A percentile compares a stretch with the other conserved stretches of the same genome.
phyloP scores from a whole-genome alignment of 2,888 invertebrate species.

The Nematopogon swammerdamellus region DNA sequence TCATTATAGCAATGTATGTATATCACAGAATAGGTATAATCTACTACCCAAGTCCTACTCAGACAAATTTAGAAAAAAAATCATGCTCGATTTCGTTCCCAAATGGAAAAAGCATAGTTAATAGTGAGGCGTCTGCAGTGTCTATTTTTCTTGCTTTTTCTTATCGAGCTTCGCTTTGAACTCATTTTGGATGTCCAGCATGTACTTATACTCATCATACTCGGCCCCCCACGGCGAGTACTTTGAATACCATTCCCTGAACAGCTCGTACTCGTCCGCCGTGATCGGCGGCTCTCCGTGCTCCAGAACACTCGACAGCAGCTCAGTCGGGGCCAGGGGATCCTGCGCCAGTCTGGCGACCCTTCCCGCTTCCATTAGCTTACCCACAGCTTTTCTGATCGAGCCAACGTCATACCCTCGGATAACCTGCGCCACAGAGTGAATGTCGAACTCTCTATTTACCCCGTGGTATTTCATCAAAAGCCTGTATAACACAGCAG shows the following conservation, averaged over 20 bases:
- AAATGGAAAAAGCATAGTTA: too few species aligned
- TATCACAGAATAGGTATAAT: too few species aligned
- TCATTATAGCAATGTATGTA: too few species aligned
- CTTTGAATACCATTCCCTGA: constrained; percentile 41
- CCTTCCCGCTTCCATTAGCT: constrained; percentile 41
- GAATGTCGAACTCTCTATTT: constrained; percentile 56
- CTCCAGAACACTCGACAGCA: constrained; percentile 40
- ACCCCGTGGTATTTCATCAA: constrained; percentile 60
- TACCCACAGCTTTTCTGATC: constrained; percentile 38
- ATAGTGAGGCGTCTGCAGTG: too few species aligned
- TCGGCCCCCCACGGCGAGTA: constrained; percentile 32
- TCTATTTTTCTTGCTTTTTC: constrained; percentile 23
- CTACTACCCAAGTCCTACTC: too few species aligned
- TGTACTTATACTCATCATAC: constrained; percentile 26
- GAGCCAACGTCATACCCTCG: constrained; percentile 50
- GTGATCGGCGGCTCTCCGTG: constrained; percentile 25
- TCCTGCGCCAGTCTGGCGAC: constrained; percentile 47
- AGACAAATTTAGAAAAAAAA: too few species aligned
- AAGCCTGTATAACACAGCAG: constrained; percentile 47
- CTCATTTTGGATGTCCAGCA: constrained; percentile 28
- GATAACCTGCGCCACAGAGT: constrained; percentile 52
- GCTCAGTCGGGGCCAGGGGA: constrained; percentile 49
- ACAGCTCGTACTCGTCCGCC: constrained; percentile 43
- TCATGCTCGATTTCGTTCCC: too few species aligned
- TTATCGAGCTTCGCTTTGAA: constrained; percentile 34